Base-by-base conservation (phyloP, 1,140 invertebrate species). In the Ylistrum balloti region DNA sequence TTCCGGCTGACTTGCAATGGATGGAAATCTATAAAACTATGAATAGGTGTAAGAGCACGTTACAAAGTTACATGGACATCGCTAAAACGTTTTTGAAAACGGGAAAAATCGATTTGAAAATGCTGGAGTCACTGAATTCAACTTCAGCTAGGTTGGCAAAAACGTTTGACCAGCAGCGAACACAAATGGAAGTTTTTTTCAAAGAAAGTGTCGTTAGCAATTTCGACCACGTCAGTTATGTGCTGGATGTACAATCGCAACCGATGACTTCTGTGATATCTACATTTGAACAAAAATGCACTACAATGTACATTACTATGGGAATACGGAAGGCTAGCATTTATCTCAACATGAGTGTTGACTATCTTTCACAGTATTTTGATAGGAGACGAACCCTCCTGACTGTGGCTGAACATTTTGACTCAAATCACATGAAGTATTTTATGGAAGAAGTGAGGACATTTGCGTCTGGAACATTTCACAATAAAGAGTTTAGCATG, bases 391-490 rank as follows among this genome's bases (percentile, higher is more conserved):
- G 56, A 74, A 74, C 5, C 1, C 56, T 74, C 5, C 56, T 28
- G 56, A 74, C 56, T 3, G 17, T 74, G 3, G 56, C 11, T 28
- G 7, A 28, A n/a, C 56, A 74, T 28, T 74, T 74, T 28, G 56
- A 74, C n/a, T 74, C 56, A 7, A 74, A 74, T 74, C 22, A 74
- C 5, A 74, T 74, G 56, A 74, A 74, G 28, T 74, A 74, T 74
- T 74, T 74, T 11, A 74, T 74, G n/a, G 56, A n/a, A 74, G 56
- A 74, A n/a, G 56, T 74, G 56, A 74, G 56, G 17, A 74, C 56
- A 74, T 74, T 28, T 74, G 56, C 56, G n/a, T 74, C 56, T 1
- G 56, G 56, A 11, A 74, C 56, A 1, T 74, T 74, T 74, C 56
- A 74, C 28, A 74, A 74, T n/a, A 74, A 74, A 1, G 56, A 74